Percentiles rank a stretch among this genome's conserved stretches.
Evolutionary conservation across 2,797 vertebrate species (phyloP).

Genomic region (Lepilemur septentrionalis): DNA sequence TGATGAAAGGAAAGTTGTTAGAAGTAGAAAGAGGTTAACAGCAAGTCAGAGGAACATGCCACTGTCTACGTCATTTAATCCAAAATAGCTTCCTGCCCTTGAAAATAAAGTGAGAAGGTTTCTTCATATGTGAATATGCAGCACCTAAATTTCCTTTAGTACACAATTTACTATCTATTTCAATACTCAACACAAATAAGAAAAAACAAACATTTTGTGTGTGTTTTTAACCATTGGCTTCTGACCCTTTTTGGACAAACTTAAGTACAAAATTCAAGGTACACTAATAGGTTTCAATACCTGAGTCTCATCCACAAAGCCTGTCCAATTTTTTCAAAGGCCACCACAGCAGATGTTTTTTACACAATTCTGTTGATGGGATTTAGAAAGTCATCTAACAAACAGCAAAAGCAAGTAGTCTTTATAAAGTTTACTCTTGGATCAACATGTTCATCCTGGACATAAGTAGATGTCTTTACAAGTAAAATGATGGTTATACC

Average conservation of each 20-base stretch:
- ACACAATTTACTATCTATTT: not conserved
- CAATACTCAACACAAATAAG: not conserved
- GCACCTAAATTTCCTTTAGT: not conserved
- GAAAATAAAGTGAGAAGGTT: not conserved
- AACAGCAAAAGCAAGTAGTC: not conserved
- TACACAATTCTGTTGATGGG: not conserved
- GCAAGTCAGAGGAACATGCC: not conserved
- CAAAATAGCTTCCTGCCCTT: not conserved
- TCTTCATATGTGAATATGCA: not conserved
- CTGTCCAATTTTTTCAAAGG: not conserved
- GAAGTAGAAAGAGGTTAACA: not conserved
- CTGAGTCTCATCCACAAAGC: not conserved
- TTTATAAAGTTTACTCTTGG: not conserved
- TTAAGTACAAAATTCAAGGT: not conserved
- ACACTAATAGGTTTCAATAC: not conserved
- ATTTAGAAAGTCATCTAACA: not conserved
- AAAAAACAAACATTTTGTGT: not conserved
- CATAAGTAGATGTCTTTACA: not conserved
- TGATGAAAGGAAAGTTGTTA: slow-evolving; percentile 36
- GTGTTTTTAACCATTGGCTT: not conserved
- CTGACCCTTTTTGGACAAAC: not conserved
- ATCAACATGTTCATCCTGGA: not conserved
- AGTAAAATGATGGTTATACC: not conserved
- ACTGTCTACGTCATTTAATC: not conserved
- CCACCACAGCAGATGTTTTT: not conserved